These are phyloP conservation scores for Psilanteris sp. DNA, from an alignment of 1,140 invertebrate genomes.

Conservation along the genomic window DNA sequence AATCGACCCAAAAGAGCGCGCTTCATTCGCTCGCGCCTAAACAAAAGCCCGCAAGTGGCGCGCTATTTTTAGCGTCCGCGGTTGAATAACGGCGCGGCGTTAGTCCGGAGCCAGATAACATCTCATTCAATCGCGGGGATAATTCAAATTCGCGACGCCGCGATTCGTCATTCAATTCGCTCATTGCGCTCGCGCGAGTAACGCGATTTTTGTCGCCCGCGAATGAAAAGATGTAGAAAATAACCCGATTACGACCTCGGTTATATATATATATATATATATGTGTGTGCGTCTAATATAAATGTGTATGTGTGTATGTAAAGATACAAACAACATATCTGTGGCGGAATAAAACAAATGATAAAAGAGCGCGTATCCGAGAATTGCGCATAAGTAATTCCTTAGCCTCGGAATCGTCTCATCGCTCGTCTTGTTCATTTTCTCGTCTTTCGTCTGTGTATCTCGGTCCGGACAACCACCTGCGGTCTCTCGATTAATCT, in stretches of 20 bases:
- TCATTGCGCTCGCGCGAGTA: constrained; percentile 11
- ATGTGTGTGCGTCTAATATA: too few relatives aligned
- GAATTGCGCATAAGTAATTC: constrained; percentile 52
- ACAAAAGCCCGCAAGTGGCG: not conserved
- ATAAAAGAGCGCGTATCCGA: constrained; percentile 34
- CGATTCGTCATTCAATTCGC: not conserved
- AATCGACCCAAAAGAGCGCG: too few relatives aligned
- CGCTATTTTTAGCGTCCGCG: constrained; percentile 12
- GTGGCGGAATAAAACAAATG: constrained; percentile 50
- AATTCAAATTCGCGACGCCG: constrained; percentile 27
- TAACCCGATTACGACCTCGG: constrained; percentile 53
- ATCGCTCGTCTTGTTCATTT: constrained; percentile 11
- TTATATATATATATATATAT: too few relatives aligned
- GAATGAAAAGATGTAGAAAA: constrained; percentile 30
- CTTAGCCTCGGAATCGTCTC: constrained; percentile 33
- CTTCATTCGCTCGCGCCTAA: too few relatives aligned
- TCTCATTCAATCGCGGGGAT: constrained; percentile 34
- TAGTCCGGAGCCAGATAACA: constrained; percentile 10
- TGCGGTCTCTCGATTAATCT: constrained; percentile 61
- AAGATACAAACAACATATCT: constrained; percentile 45
- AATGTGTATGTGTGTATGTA: too few relatives aligned
- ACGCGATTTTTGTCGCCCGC: too few relatives aligned
- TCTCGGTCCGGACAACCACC: constrained; percentile 43
- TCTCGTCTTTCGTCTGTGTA: constrained; percentile 22
- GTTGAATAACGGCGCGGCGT: constrained; percentile 3